Evolutionary conservation across 2,113 vertebrate genomes (phyloP).

Genomic region (Gymnocephalus cernua): DNA sequence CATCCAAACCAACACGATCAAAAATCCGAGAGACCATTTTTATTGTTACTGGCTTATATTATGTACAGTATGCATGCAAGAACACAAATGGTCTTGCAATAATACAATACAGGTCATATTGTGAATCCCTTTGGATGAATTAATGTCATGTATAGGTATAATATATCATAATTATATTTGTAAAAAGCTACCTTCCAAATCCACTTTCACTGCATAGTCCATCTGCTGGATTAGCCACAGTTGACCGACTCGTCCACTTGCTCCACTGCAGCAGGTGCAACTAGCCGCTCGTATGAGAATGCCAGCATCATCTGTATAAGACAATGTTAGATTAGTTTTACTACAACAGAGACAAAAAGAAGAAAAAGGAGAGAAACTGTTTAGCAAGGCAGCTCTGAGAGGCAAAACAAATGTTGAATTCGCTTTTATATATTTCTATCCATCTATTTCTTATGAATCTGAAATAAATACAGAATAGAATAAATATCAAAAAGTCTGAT

Average conservation of each 20-base stretch:
- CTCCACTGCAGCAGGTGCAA: slow-evolving; percentile 74
- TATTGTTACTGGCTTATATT: background rate
- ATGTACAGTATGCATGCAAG: background rate
- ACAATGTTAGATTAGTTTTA: background rate
- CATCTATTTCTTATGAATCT: background rate
- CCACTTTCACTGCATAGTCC: background rate
- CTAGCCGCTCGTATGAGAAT: slow-evolving; percentile 83
- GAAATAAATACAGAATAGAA: background rate
- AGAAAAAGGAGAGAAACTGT: background rate
- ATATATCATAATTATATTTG: background rate
- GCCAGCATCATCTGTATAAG: slow-evolving; percentile 83
- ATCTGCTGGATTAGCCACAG: slow-evolving; percentile 10
- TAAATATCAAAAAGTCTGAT: background rate
- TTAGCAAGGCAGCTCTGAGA: background rate
- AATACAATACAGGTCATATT: background rate
- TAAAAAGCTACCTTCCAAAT: slow-evolving; percentile 20
- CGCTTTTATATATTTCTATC: background rate
- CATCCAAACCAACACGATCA: background rate
- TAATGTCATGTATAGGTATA: no score
- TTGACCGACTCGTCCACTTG: slow-evolving; percentile 56
- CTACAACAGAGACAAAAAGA: background rate
- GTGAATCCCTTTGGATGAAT: background rate
- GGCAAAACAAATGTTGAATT: background rate
- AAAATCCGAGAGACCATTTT: background rate
- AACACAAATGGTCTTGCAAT: background rate